Percentiles rank a stretch among this genome's conserved stretches.
These are phyloP conservation scores for Anolis sagrei DNA, from an alignment of 2,113 vertebrate genomes.

Conservation along the genomic window DNA sequence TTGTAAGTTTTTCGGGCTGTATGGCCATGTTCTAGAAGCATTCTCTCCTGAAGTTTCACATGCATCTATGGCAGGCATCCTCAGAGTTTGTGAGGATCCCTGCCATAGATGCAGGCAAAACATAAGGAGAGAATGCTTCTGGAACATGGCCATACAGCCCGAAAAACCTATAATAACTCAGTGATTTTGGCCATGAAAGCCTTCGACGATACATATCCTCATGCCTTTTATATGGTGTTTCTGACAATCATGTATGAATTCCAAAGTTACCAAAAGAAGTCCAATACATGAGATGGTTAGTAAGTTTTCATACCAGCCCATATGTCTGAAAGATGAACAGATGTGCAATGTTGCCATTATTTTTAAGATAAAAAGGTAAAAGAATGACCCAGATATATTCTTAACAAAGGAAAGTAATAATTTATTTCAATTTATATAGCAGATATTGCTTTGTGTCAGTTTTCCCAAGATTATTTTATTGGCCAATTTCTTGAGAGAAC, in stretches of 20 bases:
- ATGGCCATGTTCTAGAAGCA: too few species aligned
- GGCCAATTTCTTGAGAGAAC: not conserved
- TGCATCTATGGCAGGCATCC: too few species aligned
- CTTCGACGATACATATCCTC: too few species aligned
- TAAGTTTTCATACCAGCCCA: not conserved
- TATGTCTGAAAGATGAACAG: not conserved
- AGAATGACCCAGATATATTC: not conserved
- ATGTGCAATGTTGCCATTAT: not conserved
- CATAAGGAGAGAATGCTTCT: too few species aligned
- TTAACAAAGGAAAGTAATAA: not conserved
- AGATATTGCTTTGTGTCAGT: not conserved
- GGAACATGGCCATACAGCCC: too few species aligned
- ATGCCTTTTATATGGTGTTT: slow-evolving; percentile 17
- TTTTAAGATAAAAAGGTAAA: not conserved
- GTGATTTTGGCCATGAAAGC: too few species aligned
- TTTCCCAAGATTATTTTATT: not conserved
- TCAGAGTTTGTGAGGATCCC: too few species aligned
- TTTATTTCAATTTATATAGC: not conserved
- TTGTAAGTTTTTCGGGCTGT: too few species aligned
- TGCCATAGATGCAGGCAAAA: too few species aligned
- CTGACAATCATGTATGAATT: not conserved
- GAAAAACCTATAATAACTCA: not conserved
- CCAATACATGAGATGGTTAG: not conserved
- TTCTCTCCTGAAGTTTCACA: too few species aligned
- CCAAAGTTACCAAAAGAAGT: not conserved